Base-by-base conservation (phyloP, 2,888 invertebrate species). In the Agrenia bidenticulata region DNA sequence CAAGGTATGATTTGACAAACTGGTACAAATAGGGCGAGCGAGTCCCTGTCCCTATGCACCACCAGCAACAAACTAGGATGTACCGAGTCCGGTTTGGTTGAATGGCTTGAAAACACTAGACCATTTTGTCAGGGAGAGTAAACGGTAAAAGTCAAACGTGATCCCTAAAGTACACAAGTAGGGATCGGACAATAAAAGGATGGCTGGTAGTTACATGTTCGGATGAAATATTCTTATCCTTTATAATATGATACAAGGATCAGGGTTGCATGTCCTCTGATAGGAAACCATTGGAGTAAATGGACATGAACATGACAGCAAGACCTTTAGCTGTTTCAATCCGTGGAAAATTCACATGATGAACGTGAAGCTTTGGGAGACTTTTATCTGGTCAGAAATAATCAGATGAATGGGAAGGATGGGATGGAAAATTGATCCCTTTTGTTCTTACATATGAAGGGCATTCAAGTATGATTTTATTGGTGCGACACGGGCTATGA, bases 341-440 rank as follows among this genome's bases (percentile, higher is more conserved):
- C 23, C 58, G 42, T 59, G 32, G 23, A 59, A 41, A 54, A 42
- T 42, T 53, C 62, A 55, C 45, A 45, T 27, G 56, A 55, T 32
- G 39, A 27, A 63, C 62, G 37, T 37, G 37, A 61, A 55, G 62
- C 49, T 56, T 59, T 45, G 23, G 41, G n/a, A 51, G 49, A 61
- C 53, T 63, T 54, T 42, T 58, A 64, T 64, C 64, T 64, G 41
- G 32, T 68, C 55, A 64, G 54, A 66, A 55, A 42, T 64, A 62
- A 65, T 65, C 63, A 63, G 51, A 65, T 67, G 65, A 67, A 69
- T 67, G 51, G 67, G 41, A 56, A 64, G 61, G 64, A 69, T 72
- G 61, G 58, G 60, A 70, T 65, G 72, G 72, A 69, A 72, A 72
- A 72, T 72, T 72, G 69, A 65, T 67, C 45, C 57, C 60, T 72